A percentile compares a stretch with the other conserved stretches of the same genome.
Conservation (phyloP, 2,797 vertebrate genomes). For the Zenarchopterus dispar region DNA sequence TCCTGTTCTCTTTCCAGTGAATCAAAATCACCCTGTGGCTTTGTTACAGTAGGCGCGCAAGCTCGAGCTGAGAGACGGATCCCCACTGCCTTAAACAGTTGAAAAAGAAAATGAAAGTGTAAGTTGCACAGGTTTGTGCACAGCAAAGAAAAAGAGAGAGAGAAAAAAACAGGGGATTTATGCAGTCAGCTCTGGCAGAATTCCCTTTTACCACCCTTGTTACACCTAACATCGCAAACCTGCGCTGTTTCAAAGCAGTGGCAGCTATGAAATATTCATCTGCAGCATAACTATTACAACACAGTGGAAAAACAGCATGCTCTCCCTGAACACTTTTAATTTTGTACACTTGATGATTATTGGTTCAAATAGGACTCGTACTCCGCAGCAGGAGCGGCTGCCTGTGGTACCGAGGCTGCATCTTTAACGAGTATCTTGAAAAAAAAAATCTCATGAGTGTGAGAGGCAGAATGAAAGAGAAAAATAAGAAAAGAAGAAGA, state of each 20-base stretch:
- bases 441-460: constrained; percentile 26
- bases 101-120: constrained; percentile 33
- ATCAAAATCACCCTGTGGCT: constrained; percentile 71
- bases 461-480: constrained; percentile 31
- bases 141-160: constrained; percentile 26
- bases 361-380: constrained; percentile 71
- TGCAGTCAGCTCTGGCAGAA: constrained; percentile 59
- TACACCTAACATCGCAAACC: constrained; percentile 67
- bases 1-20: constrained; percentile 62
- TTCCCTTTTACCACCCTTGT: constrained; percentile 65
- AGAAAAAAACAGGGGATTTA: constrained; percentile 54
- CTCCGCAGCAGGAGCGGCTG: constrained; percentile 56
- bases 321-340: constrained; percentile 67
- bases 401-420: constrained; percentile 49
- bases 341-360: constrained; percentile 76
- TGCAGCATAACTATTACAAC: constrained; percentile 74
- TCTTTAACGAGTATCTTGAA: constrained; percentile 61
- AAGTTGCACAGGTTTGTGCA: constrained; percentile 53
- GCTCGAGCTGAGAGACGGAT: constrained; percentile 43
- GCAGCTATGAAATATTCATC: constrained; percentile 78
- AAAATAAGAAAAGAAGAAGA: constrained; percentile 38
- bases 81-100: constrained; percentile 39
- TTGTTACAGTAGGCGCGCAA: constrained; percentile 59
- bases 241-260: constrained; percentile 74
- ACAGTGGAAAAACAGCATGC: constrained; percentile 35